Evolutionary conservation across 2,797 vertebrate species (phyloP).

Genomic region (Heterohyrax brucei): DNA sequence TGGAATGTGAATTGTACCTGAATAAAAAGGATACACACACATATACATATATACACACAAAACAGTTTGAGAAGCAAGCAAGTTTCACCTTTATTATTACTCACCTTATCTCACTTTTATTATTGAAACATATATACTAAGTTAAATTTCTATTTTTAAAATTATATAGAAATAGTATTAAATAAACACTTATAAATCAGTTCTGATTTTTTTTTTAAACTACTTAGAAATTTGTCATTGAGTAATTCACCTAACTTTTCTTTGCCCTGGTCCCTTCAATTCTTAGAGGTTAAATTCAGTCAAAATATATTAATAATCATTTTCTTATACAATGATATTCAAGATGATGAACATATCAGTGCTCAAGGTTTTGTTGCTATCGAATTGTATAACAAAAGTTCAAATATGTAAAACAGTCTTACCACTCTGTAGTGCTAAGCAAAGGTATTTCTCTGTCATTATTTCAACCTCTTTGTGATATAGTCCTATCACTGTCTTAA

Average conservation of each 20-base stretch:
- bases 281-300: slow-evolving; percentile 29
- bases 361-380: slow-evolving; percentile 21
- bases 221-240: neutral
- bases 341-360: slow-evolving; percentile 18
- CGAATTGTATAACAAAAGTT: neutral
- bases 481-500: neutral
- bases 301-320: neutral
- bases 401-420: slow-evolving; percentile 37
- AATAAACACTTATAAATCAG: neutral
- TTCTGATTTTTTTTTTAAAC: slow-evolving; percentile 40
- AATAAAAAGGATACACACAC: no score
- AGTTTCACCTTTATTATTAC: neutral
- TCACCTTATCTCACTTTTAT: neutral
- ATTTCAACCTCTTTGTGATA: neutral
- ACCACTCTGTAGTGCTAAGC: neutral
- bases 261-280: neutral
- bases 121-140: neutral
- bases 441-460: neutral
- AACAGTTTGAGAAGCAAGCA: slow-evolving; percentile 1
- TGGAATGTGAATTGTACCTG: no score
- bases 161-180: slow-evolving; percentile 44
- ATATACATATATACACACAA: no score
- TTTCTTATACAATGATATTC: neutral
- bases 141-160: slow-evolving; percentile 5
- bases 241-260: slow-evolving; percentile 1